Evolutionary conservation across 2,113 vertebrate species (phyloP).

Genomic region (Pristiophorus japonicus): DNA sequence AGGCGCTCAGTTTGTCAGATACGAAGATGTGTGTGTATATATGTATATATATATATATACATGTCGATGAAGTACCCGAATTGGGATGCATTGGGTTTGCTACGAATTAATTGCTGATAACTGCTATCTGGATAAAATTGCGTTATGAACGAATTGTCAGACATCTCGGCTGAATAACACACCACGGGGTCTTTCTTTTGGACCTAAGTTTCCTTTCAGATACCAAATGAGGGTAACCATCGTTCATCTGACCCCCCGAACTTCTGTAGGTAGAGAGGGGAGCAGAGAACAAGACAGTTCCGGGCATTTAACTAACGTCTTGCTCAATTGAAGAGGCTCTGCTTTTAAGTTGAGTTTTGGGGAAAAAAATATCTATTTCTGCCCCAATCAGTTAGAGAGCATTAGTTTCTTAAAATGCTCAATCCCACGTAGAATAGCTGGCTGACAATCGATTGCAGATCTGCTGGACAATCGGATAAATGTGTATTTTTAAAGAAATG

Average conservation of each 20-base stretch:
- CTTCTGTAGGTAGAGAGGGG: no score
- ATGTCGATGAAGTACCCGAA: constrained; percentile 58
- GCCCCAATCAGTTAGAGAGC: constrained; percentile 19
- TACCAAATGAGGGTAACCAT: constrained; percentile 43
- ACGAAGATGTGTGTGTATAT: no score
- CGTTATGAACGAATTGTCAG: constrained; percentile 49
- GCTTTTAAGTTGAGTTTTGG: not conserved
- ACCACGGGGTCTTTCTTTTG: not conserved
- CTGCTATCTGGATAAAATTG: constrained; percentile 51
- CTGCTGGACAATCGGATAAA: no score
- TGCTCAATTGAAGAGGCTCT: not conserved
- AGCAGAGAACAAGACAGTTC: not conserved
- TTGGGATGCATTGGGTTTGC: constrained; percentile 57
- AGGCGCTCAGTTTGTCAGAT: constrained; percentile 67
- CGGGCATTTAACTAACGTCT: not conserved
- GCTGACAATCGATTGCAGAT: no score
- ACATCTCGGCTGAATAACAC: not conserved
- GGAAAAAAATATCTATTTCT: constrained; percentile 41
- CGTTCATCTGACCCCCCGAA: no score
- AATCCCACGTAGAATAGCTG: not conserved
- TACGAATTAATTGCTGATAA: constrained; percentile 66
- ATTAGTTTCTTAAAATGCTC: not conserved
- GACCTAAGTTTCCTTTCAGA: constrained; percentile 38
- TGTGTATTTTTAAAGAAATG: not conserved
- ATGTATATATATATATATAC: constrained; percentile 61